A percentile compares a stretch with the other conserved stretches of the same genome.
Conservation (phyloP, 2,797 vertebrate genomes). For the Malurus leucopterus region DNA sequence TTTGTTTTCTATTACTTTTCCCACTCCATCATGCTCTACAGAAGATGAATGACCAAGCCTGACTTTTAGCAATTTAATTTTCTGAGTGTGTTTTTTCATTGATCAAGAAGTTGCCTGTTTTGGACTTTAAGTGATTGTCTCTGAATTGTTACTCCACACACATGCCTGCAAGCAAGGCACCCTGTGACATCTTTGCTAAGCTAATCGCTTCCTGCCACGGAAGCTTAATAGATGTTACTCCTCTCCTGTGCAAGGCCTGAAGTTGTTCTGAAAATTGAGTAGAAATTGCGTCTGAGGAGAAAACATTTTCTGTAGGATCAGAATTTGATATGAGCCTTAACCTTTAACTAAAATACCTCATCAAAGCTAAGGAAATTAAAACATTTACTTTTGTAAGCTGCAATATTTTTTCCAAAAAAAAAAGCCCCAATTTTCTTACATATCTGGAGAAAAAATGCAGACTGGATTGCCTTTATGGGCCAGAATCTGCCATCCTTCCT, state of each 20-base stretch:
- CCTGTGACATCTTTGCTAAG: constrained; percentile 2
- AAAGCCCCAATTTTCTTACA: not conserved
- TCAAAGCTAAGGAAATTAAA: not conserved
- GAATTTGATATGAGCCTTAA: not conserved
- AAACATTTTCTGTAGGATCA: not conserved
- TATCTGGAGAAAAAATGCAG: not conserved
- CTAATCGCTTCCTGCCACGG: not conserved
- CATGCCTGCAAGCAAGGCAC: not conserved
- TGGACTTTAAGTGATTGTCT: not conserved
- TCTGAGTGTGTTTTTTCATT: constrained; percentile 7
- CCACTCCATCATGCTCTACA: not conserved
- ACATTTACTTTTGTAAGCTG: not conserved
- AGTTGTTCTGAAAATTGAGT: not conserved
- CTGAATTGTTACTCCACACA: not conserved
- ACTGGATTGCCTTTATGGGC: not conserved
- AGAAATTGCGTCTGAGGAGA: not conserved
- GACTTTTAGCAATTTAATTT: constrained; percentile 29
- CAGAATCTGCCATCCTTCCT: not conserved
- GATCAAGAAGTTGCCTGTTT: not conserved
- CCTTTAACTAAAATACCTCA: not conserved
- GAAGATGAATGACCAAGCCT: not conserved
- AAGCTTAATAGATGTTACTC: not conserved
- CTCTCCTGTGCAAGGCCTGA: not conserved
- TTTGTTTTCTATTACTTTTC: not conserved
- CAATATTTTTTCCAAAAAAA: accelerated